phyloP scores from a whole-genome alignment of 2,797 vertebrate species.

The Sardinella longiceps region DNA sequence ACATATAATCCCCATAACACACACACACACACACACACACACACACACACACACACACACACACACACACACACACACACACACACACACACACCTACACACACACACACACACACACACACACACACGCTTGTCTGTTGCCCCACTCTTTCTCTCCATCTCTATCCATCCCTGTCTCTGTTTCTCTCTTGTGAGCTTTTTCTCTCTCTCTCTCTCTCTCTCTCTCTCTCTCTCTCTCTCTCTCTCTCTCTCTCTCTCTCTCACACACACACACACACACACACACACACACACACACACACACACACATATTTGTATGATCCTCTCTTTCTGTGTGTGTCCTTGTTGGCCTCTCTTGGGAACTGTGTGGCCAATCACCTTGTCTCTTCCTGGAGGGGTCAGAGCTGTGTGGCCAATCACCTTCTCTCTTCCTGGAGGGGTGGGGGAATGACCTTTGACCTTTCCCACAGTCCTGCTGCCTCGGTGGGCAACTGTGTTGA shows the following conservation, averaged over 20 bases:
- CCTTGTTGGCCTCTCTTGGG: constrained; percentile 10
- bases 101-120: too few species aligned
- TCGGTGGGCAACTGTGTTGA: constrained; percentile 57
- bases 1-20: constrained; percentile 56
- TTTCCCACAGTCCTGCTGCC: constrained; percentile 66
- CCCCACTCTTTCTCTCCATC: background rate
- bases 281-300: background rate
- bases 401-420: too few species aligned
- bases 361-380: too few species aligned
- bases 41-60: constrained; percentile 28
- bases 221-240: background rate
- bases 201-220: background rate
- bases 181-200: too few species aligned
- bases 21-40: constrained; percentile 31
- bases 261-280: background rate
- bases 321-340: constrained; percentile 4
- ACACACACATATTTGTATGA: too few species aligned
- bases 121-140: too few species aligned
- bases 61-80: too few species aligned
- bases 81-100: background rate
- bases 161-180: background rate
- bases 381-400: too few species aligned
- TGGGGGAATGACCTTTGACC: constrained; percentile 59
- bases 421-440: constrained; percentile 40
- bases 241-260: background rate